Percentiles rank a stretch among this genome's conserved stretches.
Evolutionary conservation across 2,797 vertebrate species (phyloP).

Genomic region (Micropoecilia bifurca): DNA sequence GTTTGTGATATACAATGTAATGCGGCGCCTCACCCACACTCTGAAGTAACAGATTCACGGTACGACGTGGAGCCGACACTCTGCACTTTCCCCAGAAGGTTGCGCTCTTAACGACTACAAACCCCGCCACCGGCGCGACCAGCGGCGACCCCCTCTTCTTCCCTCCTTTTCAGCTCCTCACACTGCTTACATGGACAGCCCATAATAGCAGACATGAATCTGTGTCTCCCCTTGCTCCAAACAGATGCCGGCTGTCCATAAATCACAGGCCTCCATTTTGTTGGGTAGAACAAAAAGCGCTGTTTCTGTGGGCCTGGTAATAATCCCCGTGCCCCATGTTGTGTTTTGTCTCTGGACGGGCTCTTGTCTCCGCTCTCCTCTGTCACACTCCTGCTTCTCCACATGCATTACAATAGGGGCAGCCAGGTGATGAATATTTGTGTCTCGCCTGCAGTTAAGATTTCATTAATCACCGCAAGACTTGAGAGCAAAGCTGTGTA

Average conservation of each 20-base stretch:
- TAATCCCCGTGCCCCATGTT: constrained; percentile 79
- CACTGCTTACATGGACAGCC: constrained; percentile 77
- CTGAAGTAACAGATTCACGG: constrained; percentile 69
- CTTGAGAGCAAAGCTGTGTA: constrained; percentile 72
- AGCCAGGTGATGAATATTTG: constrained; percentile 84
- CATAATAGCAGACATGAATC: constrained; percentile 84
- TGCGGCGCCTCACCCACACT: constrained; percentile 66
- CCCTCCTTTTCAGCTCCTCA: constrained; percentile 66
- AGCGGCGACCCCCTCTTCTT: constrained; percentile 6
- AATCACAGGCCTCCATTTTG: constrained; percentile 83
- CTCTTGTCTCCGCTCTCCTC: constrained; percentile 79
- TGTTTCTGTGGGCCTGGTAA: constrained; percentile 77
- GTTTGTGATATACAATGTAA: constrained; percentile 76
- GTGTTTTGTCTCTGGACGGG: constrained; percentile 80
- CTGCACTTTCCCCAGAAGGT: constrained; percentile 72
- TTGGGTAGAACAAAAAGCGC: constrained; percentile 77
- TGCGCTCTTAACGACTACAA: constrained; percentile 62
- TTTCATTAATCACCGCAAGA: constrained; percentile 89
- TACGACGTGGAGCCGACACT: constrained; percentile 60
- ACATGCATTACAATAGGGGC: constrained; percentile 81
- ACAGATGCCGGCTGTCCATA: constrained; percentile 83
- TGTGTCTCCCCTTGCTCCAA: constrained; percentile 78
- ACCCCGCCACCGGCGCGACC: constrained; percentile 10
- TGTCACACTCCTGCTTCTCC: constrained; percentile 79
- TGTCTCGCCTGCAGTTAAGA: constrained; percentile 83